Conservation (phyloP, 2,888 invertebrate species). For the Latrodectus hesperus region DNA sequence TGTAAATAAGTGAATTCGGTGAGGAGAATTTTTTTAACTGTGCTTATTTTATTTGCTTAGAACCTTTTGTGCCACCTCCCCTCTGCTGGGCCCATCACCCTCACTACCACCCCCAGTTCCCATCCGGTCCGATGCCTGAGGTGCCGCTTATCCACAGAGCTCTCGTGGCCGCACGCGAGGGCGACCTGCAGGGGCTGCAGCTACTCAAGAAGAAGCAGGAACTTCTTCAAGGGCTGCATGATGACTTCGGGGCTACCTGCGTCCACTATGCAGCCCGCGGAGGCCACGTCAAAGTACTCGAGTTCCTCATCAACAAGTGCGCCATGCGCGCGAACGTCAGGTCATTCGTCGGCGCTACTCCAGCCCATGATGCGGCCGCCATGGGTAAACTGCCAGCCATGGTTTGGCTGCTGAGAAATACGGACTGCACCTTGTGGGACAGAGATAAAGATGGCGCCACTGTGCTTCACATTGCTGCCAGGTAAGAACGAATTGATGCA, state of each 20-base stretch:
- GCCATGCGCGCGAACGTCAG: conserved; percentile 71
- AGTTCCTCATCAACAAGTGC: conserved; percentile 73
- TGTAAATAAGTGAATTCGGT: no score
- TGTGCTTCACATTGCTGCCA: conserved; percentile 75
- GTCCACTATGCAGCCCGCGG: conserved; percentile 75
- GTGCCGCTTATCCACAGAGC: conserved; percentile 70
- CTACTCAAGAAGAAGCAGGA: conserved; percentile 67
- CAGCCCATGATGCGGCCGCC: conserved; percentile 76
- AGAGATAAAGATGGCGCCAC: conserved; percentile 75
- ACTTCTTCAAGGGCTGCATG: conserved; percentile 69
- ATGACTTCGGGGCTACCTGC: conserved; percentile 74
- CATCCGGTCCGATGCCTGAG: conserved; percentile 57
- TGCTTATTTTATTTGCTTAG: conserved; percentile 19
- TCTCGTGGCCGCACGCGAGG: conserved; percentile 70
- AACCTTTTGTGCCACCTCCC: conserved; percentile 51
- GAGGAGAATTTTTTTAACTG: no score
- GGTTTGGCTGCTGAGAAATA: conserved; percentile 73
- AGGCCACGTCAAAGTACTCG: conserved; percentile 73
- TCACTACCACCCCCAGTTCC: conserved; percentile 30
- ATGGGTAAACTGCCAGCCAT: conserved; percentile 74
- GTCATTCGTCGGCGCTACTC: conserved; percentile 74
- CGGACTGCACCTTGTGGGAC: conserved; percentile 72
- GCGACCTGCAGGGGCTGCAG: conserved; percentile 70
- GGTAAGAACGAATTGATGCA: conserved; percentile 60
- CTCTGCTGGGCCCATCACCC: conserved; percentile 62